A percentile compares a stretch with the other conserved stretches of the same genome.
These are phyloP conservation scores for Eublepharis macularius DNA, from an alignment of 2,113 vertebrate genomes.

Conservation along the genomic window DNA sequence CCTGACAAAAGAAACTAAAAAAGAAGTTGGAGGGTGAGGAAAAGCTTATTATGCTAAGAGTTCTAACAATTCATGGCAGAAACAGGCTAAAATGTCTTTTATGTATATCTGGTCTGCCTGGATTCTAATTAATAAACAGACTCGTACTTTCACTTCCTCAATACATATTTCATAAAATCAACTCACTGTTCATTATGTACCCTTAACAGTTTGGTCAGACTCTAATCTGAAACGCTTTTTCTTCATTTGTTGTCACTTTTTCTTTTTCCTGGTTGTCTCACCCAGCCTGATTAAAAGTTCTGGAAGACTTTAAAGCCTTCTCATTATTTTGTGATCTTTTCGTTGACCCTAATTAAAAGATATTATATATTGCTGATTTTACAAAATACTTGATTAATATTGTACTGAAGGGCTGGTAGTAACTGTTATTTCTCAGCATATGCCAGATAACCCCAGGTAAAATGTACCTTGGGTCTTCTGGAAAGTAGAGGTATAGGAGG, in stretches of 20 bases:
- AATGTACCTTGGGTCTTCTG: not conserved
- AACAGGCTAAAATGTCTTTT: conserved; percentile 10
- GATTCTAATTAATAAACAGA: conserved; percentile 14
- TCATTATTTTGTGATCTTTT: too few relatives aligned
- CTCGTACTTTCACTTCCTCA: conserved; percentile 41
- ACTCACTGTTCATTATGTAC: not conserved
- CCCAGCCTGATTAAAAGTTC: too few relatives aligned
- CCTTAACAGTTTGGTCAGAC: conserved; percentile 12
- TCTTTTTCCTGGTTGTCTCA: too few relatives aligned
- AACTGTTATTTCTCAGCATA: not conserved
- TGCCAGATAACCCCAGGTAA: not conserved
- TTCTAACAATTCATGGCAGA: not conserved
- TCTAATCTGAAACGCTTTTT: too few relatives aligned
- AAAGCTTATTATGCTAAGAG: not conserved
- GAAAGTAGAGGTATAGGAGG: not conserved
- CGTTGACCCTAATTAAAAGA: too few relatives aligned
- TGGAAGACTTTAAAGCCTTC: too few relatives aligned
- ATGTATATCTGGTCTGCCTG: not conserved
- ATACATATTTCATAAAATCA: conserved; percentile 14
- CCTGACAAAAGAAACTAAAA: not conserved
- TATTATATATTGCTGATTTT: too few relatives aligned
- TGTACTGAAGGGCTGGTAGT: not conserved
- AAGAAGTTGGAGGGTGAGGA: not conserved
- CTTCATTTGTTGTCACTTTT: too few relatives aligned
- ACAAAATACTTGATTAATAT: not conserved